Evolutionary conservation across 2,797 vertebrate genomes (phyloP).

Genomic region (Epinephelus awoara): DNA sequence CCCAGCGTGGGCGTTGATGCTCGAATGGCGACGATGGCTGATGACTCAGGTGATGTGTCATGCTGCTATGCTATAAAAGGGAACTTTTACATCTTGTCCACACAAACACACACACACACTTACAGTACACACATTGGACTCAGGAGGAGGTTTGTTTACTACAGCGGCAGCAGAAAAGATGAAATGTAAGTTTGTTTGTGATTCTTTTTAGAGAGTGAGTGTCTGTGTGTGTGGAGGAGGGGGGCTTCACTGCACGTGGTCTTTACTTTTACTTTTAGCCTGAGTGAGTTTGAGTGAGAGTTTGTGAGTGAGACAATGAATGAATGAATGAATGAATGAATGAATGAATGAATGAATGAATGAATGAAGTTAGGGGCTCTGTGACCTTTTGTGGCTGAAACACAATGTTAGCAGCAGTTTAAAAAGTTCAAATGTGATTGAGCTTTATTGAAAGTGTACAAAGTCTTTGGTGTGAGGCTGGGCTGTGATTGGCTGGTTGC

Average conservation of each 20-base stretch:
- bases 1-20: constrained; percentile 64
- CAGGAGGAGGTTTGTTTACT: constrained; percentile 67
- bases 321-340: background rate
- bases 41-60: constrained; percentile 88
- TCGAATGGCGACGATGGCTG: constrained; percentile 67
- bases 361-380: no score
- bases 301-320: background rate
- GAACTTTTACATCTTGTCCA: constrained; percentile 83
- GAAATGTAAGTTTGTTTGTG: constrained; percentile 76
- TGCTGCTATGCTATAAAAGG: constrained; percentile 83
- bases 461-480: constrained; percentile 30
- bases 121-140: constrained; percentile 64
- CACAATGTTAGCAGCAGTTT: background rate
- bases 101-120: constrained; percentile 72
- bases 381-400: background rate
- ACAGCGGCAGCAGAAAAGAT: constrained; percentile 63
- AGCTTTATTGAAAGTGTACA: constrained; percentile 16
- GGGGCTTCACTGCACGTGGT: constrained; percentile 48
- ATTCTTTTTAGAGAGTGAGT: constrained; percentile 36
- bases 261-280: constrained; percentile 44
- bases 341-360: background rate
- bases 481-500: constrained; percentile 47
- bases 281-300: constrained; percentile 10
- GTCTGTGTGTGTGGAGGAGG: constrained; percentile 11
- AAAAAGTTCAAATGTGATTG: background rate